These are phyloP conservation scores for Torymus tubicola DNA, from an alignment of 2,888 invertebrate genomes.

Conservation along the genomic window DNA sequence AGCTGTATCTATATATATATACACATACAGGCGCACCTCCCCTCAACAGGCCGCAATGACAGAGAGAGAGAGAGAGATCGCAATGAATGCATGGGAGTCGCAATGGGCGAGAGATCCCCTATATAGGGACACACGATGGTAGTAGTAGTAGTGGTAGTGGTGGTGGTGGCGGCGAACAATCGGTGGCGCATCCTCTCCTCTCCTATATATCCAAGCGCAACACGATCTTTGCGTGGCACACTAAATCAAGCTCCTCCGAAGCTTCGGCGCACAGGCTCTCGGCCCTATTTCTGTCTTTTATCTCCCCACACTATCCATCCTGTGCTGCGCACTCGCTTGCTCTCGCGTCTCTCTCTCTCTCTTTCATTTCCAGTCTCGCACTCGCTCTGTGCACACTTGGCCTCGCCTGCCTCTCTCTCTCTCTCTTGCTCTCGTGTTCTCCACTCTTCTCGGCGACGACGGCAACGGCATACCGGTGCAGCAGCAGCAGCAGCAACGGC, in stretches of 20 bases:
- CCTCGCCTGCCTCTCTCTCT: slow-evolving; percentile 21
- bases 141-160: too few relatives aligned
- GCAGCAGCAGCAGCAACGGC: slow-evolving; percentile 3
- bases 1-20: not conserved
- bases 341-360: slow-evolving; percentile 30
- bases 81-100: slow-evolving; percentile 5
- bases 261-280: not conserved
- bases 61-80: not conserved
- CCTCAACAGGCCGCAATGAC: not conserved
- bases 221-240: slow-evolving; percentile 70
- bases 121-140: too few relatives aligned
- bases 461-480: slow-evolving; percentile 7
- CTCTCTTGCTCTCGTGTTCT: too few relatives aligned
- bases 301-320: slow-evolving; percentile 39
- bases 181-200: slow-evolving; percentile 13
- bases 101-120: slow-evolving; percentile 17
- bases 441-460: not conserved
- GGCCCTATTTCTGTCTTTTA: slow-evolving; percentile 41
- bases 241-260: slow-evolving; percentile 49
- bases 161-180: not conserved
- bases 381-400: slow-evolving; percentile 19
- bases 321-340: slow-evolving; percentile 1
- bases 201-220: slow-evolving; percentile 60
- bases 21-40: not conserved
- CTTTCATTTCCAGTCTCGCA: slow-evolving; percentile 1